Conservation (phyloP, 2,888 invertebrate genomes). For the Cheilosia impressa region DNA sequence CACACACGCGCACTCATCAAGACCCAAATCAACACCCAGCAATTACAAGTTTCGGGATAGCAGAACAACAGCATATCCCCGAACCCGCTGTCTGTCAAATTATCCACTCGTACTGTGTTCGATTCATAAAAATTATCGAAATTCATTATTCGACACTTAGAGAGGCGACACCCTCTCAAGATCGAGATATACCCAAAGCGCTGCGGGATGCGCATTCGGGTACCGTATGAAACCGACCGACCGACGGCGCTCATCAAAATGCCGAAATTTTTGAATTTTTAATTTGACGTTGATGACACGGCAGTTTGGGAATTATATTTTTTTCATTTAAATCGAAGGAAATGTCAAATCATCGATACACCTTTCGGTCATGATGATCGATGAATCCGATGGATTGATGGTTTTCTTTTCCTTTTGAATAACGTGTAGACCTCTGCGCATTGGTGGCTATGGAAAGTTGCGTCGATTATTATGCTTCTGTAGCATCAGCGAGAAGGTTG, state of each 20-base stretch:
- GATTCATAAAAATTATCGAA: slow-evolving; percentile 58
- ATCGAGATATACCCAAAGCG: not conserved
- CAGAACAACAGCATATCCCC: not conserved
- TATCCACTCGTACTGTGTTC: slow-evolving; percentile 40
- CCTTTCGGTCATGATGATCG: slow-evolving; percentile 50
- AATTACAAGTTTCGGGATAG: slow-evolving; percentile 25
- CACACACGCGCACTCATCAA: slow-evolving; percentile 12
- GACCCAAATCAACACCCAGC: slow-evolving; percentile 45
- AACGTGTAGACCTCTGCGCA: slow-evolving; percentile 11
- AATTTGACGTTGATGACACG: slow-evolving; percentile 72
- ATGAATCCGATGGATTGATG: slow-evolving; percentile 43
- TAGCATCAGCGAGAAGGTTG: slow-evolving; percentile 38
- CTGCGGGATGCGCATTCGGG: slow-evolving; percentile 41
- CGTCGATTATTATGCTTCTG: slow-evolving; percentile 69
- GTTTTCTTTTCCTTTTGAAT: not conserved
- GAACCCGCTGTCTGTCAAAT: slow-evolving; percentile 60
- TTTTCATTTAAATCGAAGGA: slow-evolving; percentile 22
- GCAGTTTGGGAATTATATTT: slow-evolving; percentile 4
- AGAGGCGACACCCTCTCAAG: slow-evolving; percentile 53
- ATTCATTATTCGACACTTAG: slow-evolving; percentile 54
- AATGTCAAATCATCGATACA: slow-evolving; percentile 66
- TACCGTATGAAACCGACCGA: slow-evolving; percentile 45
- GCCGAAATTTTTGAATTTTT: slow-evolving; percentile 58
- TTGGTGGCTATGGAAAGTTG: slow-evolving; percentile 55
- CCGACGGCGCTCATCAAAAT: slow-evolving; percentile 59